A percentile compares a stretch with the other conserved stretches of the same genome.
Evolutionary conservation across 2,888 invertebrate genomes (phyloP).

Genomic region (Lampropteryx suffumata): DNA sequence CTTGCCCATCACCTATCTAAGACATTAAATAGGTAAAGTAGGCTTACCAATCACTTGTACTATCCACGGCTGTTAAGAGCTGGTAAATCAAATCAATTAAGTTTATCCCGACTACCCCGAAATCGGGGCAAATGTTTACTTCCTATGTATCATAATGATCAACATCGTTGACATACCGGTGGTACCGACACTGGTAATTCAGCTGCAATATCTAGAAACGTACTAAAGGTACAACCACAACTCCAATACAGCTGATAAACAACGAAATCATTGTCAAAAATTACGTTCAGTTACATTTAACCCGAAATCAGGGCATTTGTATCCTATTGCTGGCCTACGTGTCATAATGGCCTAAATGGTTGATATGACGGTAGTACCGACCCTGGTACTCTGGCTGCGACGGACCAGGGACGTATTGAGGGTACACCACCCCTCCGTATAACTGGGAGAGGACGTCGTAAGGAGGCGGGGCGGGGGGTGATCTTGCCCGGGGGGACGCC

Average conservation of each 20-base stretch:
- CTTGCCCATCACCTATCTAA: too few species aligned
- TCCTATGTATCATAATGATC: slow-evolving; percentile 45
- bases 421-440: slow-evolving; percentile 50
- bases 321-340: slow-evolving; percentile 28
- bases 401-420: slow-evolving; percentile 50
- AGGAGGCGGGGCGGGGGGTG: slow-evolving; percentile 39
- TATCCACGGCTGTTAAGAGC: too few species aligned
- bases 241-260: too few species aligned
- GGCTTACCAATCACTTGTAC: too few species aligned
- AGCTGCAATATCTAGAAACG: slow-evolving; percentile 35
- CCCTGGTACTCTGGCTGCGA: slow-evolving; percentile 43
- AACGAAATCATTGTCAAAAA: too few species aligned
- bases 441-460: slow-evolving; percentile 63
- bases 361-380: slow-evolving; percentile 46
- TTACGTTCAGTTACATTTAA: too few species aligned
- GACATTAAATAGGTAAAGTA: too few species aligned
- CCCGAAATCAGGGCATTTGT: not conserved
- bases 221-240: slow-evolving; percentile 52
- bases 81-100: too few species aligned
- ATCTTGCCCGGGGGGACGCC: slow-evolving; percentile 76
- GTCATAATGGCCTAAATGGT: slow-evolving; percentile 49
- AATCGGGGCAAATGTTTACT: too few species aligned
- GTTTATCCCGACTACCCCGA: too few species aligned
- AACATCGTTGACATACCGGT: slow-evolving; percentile 40
- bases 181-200: slow-evolving; percentile 49